These are phyloP conservation scores for Willowsia nigromaculata DNA, from an alignment of 2,888 invertebrate genomes.

Conservation along the genomic window DNA sequence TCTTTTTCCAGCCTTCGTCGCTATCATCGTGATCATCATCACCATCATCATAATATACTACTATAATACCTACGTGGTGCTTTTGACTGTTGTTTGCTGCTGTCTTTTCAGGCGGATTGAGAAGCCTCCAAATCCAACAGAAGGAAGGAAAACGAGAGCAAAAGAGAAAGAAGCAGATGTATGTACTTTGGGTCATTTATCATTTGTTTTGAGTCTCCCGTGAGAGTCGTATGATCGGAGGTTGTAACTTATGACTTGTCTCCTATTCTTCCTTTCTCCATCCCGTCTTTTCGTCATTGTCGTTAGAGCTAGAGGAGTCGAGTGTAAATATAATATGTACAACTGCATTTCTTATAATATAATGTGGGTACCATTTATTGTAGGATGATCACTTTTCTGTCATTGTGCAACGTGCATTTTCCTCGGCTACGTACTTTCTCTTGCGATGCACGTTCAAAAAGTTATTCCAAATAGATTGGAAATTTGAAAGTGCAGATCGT, in stretches of 20 bases:
- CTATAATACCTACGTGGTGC: conserved; percentile 2
- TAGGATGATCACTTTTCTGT: neutral
- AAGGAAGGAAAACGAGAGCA: neutral
- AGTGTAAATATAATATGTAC: neutral
- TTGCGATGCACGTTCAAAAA: conserved; percentile 22
- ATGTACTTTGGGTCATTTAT: conserved; percentile 77
- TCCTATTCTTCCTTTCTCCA: conserved; percentile 74
- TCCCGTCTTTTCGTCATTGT: conserved; percentile 56
- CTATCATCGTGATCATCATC: conserved; percentile 10
- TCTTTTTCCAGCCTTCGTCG: neutral
- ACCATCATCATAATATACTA: neutral
- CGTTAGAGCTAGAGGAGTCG: conserved; percentile 31
- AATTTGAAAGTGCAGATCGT: neutral
- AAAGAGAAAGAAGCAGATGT: conserved; percentile 67
- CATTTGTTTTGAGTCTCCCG: conserved; percentile 77
- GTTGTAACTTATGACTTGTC: conserved; percentile 79
- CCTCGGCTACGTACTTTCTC: no score
- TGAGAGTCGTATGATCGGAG: conserved; percentile 78
- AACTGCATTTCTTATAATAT: neutral
- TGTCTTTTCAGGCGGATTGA: conserved; percentile 7
- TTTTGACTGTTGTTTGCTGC: neutral
- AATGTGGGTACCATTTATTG: neutral
- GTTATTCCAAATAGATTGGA: neutral
- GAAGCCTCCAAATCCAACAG: neutral
- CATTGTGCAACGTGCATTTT: no score